phyloP scores from a whole-genome alignment of 2,888 invertebrate species.

The Stenichneumon culpator region DNA sequence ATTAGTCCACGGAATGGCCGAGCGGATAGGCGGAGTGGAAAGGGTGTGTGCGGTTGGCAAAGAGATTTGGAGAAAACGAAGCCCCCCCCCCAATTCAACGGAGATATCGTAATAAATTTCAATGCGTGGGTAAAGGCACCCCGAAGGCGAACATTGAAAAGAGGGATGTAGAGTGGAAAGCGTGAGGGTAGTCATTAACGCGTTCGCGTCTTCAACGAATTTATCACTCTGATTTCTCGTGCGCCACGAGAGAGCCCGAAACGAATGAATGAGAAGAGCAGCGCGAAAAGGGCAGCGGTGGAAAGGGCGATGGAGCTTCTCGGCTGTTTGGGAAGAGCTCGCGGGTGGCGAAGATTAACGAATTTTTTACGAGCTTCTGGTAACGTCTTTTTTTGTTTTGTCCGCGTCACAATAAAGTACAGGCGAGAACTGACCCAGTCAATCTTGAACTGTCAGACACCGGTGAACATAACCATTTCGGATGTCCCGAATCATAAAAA shows the following conservation, averaged over 20 bases:
- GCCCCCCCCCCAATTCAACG: slow-evolving; percentile 51
- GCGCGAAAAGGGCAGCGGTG: neutral
- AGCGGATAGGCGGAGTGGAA: slow-evolving; percentile 24
- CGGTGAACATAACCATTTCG: neutral
- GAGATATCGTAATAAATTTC: slow-evolving; percentile 67
- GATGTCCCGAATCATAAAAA: neutral
- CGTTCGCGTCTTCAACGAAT: slow-evolving; percentile 59
- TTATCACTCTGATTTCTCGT: slow-evolving; percentile 64
- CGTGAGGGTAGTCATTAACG: slow-evolving; percentile 67
- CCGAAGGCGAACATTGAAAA: slow-evolving; percentile 62
- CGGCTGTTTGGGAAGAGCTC: slow-evolving; percentile 25
- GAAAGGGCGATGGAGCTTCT: neutral
- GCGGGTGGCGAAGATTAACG: neutral
- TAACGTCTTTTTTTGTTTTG: neutral
- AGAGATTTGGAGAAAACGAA: slow-evolving; percentile 50
- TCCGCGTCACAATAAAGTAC: neutral
- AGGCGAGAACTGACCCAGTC: neutral
- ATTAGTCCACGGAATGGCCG: slow-evolving; percentile 63
- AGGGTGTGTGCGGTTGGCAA: slow-evolving; percentile 45
- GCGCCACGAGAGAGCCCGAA: slow-evolving; percentile 27
- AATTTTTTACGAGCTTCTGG: slow-evolving; percentile 22
- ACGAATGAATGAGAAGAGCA: slow-evolving; percentile 45
- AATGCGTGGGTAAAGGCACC: slow-evolving; percentile 54
- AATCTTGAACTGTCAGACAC: neutral
- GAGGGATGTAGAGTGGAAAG: slow-evolving; percentile 58